These are phyloP conservation scores for Cochlearius cochlearius DNA, from an alignment of 2,113 vertebrate species.

Conservation along the genomic window DNA sequence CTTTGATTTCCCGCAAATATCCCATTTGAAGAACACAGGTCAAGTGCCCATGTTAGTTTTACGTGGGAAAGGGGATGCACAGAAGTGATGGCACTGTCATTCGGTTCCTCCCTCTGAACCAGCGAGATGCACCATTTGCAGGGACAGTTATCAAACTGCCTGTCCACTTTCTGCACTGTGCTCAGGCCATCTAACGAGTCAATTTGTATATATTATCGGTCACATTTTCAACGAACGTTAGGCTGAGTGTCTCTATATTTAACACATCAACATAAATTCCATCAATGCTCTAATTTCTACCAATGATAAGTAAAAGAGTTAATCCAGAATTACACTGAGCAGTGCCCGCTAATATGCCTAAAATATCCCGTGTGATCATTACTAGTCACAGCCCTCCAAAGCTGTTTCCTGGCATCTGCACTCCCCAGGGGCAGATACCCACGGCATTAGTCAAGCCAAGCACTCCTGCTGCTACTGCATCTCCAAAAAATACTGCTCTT, in stretches of 20 bases:
- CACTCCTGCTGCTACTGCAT: slow-evolving; percentile 33
- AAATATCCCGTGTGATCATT: slow-evolving; percentile 58
- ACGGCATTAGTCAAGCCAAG: slow-evolving; percentile 52
- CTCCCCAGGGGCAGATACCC: slow-evolving; percentile 55
- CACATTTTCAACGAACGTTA: neutral
- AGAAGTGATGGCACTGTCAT: neutral
- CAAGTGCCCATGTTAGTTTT: neutral
- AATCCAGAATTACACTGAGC: slow-evolving; percentile 25
- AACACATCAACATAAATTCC: neutral
- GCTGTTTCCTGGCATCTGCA: slow-evolving; percentile 58
- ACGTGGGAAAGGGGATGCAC: neutral
- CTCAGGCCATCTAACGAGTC: neutral
- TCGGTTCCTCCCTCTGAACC: neutral
- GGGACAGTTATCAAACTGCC: neutral
- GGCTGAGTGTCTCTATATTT: neutral
- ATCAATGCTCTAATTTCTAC: neutral
- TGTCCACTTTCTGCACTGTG: neutral
- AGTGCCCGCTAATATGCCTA: slow-evolving; percentile 33
- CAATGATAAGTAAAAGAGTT: slow-evolving; percentile 26
- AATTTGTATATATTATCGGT: neutral
- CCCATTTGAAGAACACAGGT: neutral
- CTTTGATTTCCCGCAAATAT: neutral
- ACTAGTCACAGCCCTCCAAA: slow-evolving; percentile 37
- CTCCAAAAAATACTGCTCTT: slow-evolving; percentile 34
- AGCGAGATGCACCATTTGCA: neutral